Conservation (phyloP, 2,888 invertebrate species). For the Cryptocephalus primarius region DNA sequence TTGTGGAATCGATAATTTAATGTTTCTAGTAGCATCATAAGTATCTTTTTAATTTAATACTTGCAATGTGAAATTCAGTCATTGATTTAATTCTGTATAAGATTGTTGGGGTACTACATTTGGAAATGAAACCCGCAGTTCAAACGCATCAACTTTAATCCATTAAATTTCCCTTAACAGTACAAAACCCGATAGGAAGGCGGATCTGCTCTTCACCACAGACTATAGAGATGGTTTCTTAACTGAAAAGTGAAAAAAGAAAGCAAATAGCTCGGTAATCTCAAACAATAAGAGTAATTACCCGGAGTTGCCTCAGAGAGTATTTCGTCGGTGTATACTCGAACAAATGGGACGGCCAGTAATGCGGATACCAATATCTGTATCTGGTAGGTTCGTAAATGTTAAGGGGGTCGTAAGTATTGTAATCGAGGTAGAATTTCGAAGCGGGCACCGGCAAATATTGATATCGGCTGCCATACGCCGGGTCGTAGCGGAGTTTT, state of each 20-base stretch:
- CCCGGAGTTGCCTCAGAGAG: constrained; percentile 15
- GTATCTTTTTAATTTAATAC: too few relatives aligned
- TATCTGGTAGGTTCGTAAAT: constrained; percentile 15
- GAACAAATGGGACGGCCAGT: constrained; percentile 18
- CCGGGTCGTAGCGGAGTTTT: constrained; percentile 17
- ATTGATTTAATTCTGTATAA: too few relatives aligned
- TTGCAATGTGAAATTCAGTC: too few relatives aligned
- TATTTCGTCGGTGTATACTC: constrained; percentile 14
- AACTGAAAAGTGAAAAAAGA: constrained; percentile 6
- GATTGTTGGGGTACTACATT: too few relatives aligned
- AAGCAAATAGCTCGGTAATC: too few relatives aligned
- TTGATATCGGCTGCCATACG: constrained; percentile 16
- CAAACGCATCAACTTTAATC: too few relatives aligned
- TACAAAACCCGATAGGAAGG: too few relatives aligned
- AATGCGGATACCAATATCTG: constrained; percentile 17
- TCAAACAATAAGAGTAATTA: constrained; percentile 3
- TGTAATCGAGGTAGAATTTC: constrained; percentile 17
- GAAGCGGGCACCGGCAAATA: constrained; percentile 16
- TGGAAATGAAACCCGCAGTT: too few relatives aligned
- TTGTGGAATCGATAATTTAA: too few relatives aligned
- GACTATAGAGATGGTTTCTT: constrained; percentile 9
- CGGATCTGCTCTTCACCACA: neutral
- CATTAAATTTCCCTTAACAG: too few relatives aligned
- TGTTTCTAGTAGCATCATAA: too few relatives aligned
- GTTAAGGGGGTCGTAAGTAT: constrained; percentile 13